Evolutionary conservation across 2,797 vertebrate species (phyloP).

Genomic region (Myripristis murdjan): DNA sequence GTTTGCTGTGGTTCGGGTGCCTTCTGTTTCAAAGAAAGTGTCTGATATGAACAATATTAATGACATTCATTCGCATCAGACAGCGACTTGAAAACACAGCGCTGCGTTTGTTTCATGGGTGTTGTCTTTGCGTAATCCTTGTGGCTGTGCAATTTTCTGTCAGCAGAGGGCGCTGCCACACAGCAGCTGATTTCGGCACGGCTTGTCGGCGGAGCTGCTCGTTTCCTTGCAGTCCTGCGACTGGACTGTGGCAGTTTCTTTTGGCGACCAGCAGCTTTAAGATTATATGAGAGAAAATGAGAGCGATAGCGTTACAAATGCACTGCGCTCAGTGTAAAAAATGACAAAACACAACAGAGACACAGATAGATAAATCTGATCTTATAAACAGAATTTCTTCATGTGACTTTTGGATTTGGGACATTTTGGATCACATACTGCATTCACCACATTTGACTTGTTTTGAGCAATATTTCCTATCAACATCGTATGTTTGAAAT

Average conservation of each 20-base stretch:
- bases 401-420: too few species aligned
- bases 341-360: neutral
- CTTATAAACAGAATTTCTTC: neutral
- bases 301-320: neutral
- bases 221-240: conserved; percentile 7
- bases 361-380: neutral
- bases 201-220: conserved; percentile 2
- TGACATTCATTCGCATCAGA: neutral
- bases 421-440: neutral
- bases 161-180: conserved; percentile 57
- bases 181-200: neutral
- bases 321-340: neutral
- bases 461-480: neutral
- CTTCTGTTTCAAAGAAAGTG: too few species aligned
- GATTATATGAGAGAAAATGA: neutral
- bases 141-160: neutral
- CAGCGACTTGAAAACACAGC: too few species aligned
- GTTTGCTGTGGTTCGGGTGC: too few species aligned
- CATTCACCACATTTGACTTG: neutral
- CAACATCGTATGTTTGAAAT: neutral
- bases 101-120: too few species aligned
- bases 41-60: too few species aligned
- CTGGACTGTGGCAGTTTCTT: neutral
- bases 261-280: conserved; percentile 27
- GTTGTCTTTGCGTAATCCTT: too few species aligned